Conservation (phyloP, 2,797 vertebrate genomes). For the Lepus oiostolus region DNA sequence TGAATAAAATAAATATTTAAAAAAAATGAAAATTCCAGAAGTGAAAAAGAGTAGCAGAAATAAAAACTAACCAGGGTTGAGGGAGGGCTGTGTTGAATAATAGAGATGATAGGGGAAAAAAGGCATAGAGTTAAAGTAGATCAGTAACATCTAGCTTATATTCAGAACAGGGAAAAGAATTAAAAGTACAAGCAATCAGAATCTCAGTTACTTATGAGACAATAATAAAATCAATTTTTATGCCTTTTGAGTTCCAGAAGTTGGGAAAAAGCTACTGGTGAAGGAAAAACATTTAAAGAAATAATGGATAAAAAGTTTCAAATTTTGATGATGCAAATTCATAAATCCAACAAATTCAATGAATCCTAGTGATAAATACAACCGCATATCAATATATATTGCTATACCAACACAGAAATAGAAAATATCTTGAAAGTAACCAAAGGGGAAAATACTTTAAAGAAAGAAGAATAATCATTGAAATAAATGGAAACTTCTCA, state of each 20-base stretch:
- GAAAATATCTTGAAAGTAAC: background rate
- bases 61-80: background rate
- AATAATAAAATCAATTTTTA: background rate
- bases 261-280: background rate
- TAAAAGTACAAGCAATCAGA: background rate
- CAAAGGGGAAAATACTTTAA: background rate
- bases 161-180: background rate
- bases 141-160: background rate
- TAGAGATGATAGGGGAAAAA: background rate
- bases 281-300: background rate
- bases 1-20: too few relatives aligned
- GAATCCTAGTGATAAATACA: background rate
- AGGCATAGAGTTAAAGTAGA: background rate
- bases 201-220: background rate
- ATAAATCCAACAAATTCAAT: background rate
- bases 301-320: background rate
- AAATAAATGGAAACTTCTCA: background rate
- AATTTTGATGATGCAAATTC: background rate
- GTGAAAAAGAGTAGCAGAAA: background rate
- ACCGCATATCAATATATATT: background rate
- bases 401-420: background rate
- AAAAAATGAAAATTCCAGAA: background rate
- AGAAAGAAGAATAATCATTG: background rate
- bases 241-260: background rate
- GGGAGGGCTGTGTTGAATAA: background rate